These are phyloP conservation scores for Trachymyrmex septentrionalis DNA, from an alignment of 1,140 invertebrate genomes.

Conservation along the genomic window DNA sequence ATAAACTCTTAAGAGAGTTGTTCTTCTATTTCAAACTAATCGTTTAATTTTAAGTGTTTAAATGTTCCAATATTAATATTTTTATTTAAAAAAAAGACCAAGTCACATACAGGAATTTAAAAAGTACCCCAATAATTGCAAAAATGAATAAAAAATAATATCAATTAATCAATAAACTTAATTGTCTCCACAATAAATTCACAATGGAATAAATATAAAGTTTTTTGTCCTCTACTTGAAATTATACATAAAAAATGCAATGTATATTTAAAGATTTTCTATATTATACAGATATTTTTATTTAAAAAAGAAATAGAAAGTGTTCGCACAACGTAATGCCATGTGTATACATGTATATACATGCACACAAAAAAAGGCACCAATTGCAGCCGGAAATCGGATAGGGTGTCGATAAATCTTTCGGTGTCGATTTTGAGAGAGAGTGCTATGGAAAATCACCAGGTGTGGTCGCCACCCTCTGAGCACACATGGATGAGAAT, in stretches of 20 bases:
- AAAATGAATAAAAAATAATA: background rate
- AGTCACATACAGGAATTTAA: background rate
- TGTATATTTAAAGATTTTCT: background rate
- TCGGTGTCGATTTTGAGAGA: constrained; percentile 71
- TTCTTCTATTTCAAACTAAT: background rate
- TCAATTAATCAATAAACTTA: background rate
- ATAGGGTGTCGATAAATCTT: constrained; percentile 78
- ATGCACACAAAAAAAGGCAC: background rate
- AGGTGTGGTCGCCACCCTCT: constrained; percentile 74
- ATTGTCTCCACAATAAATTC: background rate
- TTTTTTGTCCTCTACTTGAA: background rate
- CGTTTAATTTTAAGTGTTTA: background rate
- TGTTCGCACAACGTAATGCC: background rate
- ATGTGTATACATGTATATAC: background rate
- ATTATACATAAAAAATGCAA: background rate
- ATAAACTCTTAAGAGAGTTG: background rate
- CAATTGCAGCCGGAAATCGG: constrained; percentile 68
- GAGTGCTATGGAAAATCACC: constrained; percentile 78
- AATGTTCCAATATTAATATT: background rate
- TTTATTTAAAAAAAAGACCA: background rate
- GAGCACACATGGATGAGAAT: constrained; percentile 80
- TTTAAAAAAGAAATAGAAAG: background rate
- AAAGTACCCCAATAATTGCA: background rate
- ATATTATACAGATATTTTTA: background rate
- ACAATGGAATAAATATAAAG: background rate